Conservation (phyloP, 2,113 vertebrate genomes). For the Macheiramphus alcinus region DNA sequence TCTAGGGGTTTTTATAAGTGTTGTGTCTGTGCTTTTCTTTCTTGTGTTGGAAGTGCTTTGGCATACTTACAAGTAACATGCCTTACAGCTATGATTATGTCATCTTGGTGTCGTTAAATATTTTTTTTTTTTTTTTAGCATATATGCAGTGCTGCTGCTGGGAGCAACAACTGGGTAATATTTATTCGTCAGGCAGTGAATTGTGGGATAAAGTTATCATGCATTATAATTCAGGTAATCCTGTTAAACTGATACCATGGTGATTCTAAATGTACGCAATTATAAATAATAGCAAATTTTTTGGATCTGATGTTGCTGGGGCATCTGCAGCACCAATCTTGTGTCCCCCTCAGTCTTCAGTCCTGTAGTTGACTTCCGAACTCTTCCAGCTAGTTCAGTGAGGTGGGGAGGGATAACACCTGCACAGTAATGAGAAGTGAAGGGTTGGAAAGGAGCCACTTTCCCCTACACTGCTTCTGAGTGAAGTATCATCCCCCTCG, state of each 20-base stretch:
- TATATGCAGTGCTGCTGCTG: background rate
- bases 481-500: fast-evolving
- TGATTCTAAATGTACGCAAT: background rate
- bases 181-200: background rate
- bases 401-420: background rate
- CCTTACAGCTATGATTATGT: background rate
- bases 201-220: background rate
- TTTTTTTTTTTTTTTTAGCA: background rate
- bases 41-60: background rate
- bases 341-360: background rate
- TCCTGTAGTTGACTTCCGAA: background rate
- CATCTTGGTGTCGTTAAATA: background rate
- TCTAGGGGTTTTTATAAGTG: background rate
- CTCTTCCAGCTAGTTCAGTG: background rate
- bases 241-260: background rate
- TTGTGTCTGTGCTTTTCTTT: background rate
- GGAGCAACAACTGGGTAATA: background rate
- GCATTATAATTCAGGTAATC: background rate
- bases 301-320: background rate
- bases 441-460: background rate
- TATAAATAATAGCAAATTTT: background rate
- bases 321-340: background rate
- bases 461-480: background rate
- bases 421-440: background rate
- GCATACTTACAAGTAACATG: background rate